phyloP scores from a whole-genome alignment of 2,888 invertebrate species.

The Tinea semifulvella region DNA sequence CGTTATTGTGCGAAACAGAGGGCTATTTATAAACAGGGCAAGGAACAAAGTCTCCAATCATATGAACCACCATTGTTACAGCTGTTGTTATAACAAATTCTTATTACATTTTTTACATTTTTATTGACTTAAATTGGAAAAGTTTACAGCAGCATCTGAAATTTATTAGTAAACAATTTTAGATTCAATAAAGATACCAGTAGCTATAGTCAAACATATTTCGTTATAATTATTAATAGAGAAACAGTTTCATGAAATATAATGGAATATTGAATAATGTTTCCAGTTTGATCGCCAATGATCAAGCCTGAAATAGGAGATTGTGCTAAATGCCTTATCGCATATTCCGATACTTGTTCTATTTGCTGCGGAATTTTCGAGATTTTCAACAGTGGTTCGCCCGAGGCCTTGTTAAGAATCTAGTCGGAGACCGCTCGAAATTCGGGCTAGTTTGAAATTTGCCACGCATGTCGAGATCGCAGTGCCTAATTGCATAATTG shows the following conservation, averaged over 20 bases:
- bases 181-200: not conserved
- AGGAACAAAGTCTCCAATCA: constrained; percentile 23
- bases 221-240: no score
- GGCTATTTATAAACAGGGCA: constrained; percentile 32
- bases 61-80: constrained; percentile 21
- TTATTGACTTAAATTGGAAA: constrained; percentile 11
- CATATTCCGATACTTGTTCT: constrained; percentile 54
- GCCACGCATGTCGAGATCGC: constrained; percentile 9
- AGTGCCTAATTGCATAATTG: constrained; percentile 8
- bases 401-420: constrained; percentile 57
- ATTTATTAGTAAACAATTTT: not conserved
- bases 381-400: constrained; percentile 48
- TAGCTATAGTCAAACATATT: no score
- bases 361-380: constrained; percentile 55
- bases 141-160: constrained; percentile 1
- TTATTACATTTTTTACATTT: constrained; percentile 19
- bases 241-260: no score
- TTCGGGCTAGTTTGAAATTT: constrained; percentile 1
- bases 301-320: not conserved
- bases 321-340: constrained; percentile 51
- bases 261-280: no score
- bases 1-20: constrained; percentile 30
- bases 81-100: constrained; percentile 20
- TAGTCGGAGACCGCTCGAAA: constrained; percentile 22
- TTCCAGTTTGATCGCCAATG: not conserved